Evolutionary conservation across 2,797 vertebrate genomes (phyloP).

Genomic region (Cynopterus sphinx): DNA sequence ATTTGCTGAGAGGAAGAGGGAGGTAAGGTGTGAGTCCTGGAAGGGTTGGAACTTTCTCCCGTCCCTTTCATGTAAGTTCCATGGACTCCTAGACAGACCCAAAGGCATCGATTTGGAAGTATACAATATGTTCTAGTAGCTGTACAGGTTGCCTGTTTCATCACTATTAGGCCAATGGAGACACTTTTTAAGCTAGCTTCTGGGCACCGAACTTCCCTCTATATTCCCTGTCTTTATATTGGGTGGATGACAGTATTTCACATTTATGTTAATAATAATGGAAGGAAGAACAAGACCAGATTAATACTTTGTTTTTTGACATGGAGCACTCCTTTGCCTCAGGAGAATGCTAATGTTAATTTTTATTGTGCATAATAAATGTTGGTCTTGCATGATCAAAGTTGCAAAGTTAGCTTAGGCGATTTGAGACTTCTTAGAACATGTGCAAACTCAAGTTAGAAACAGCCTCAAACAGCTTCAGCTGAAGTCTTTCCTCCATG

Average conservation of each 20-base stretch:
- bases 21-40: neutral
- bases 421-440: neutral
- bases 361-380: neutral
- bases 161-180: neutral
- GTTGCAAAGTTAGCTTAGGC: neutral
- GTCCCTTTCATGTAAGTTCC: neutral
- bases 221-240: neutral
- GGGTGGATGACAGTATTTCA: neutral
- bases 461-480: neutral
- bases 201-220: neutral
- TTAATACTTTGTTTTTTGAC: neutral
- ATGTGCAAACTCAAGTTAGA: neutral
- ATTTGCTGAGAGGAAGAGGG: neutral
- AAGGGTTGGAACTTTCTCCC: neutral
- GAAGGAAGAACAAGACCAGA: neutral
- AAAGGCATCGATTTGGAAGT: neutral
- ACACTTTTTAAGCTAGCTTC: neutral
- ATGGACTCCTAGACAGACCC: neutral
- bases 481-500: neutral
- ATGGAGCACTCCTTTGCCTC: neutral
- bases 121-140: neutral
- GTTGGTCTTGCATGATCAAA: constrained; percentile 22
- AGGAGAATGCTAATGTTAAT: neutral
- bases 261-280: neutral
- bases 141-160: neutral